Percentiles rank a stretch among this genome's conserved stretches.
Conservation (phyloP, 2,888 invertebrate species). For the Watsonalla cultraria region DNA sequence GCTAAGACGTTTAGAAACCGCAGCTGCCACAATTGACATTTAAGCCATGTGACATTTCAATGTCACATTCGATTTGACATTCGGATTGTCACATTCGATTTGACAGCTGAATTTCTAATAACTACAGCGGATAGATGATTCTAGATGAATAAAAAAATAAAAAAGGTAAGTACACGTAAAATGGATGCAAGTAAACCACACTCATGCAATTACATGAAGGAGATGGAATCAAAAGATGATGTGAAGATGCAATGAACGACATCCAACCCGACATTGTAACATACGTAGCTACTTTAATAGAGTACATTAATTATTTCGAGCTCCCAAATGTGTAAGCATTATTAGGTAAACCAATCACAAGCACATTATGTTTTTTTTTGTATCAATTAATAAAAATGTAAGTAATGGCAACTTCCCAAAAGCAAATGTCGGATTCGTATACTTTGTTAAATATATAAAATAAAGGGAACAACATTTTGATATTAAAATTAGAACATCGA, state of each 20-base stretch:
- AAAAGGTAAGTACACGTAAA: constrained; percentile 22
- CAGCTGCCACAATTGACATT: constrained; percentile 13
- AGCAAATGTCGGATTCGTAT: constrained; percentile 71
- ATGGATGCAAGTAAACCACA: constrained; percentile 61
- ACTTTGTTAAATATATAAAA: constrained; percentile 24
- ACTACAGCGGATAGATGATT: constrained; percentile 35
- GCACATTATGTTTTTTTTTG: constrained; percentile 36
- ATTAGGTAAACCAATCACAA: constrained; percentile 76
- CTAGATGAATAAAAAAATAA: constrained; percentile 19
- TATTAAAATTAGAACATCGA: constrained; percentile 19
- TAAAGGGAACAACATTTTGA: constrained; percentile 18
- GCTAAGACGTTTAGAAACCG: constrained; percentile 12
- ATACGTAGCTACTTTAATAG: constrained; percentile 10
- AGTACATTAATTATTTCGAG: constrained; percentile 13
- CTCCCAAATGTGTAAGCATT: constrained; percentile 53
- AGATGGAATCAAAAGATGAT: constrained; percentile 32
- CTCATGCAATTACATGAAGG: constrained; percentile 72
- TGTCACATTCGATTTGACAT: too few species aligned
- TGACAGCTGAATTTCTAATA: constrained; percentile 6
- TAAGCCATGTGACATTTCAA: constrained; percentile 5
- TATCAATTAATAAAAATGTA: constrained; percentile 28
- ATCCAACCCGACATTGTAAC: constrained; percentile 68
- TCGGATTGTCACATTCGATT: background rate
- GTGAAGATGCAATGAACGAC: constrained; percentile 37
- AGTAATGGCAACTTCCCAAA: constrained; percentile 71